Percentiles rank a stretch among this genome's conserved stretches.
These are phyloP conservation scores for Huso huso DNA, from an alignment of 2,797 vertebrate species.

Conservation along the genomic window DNA sequence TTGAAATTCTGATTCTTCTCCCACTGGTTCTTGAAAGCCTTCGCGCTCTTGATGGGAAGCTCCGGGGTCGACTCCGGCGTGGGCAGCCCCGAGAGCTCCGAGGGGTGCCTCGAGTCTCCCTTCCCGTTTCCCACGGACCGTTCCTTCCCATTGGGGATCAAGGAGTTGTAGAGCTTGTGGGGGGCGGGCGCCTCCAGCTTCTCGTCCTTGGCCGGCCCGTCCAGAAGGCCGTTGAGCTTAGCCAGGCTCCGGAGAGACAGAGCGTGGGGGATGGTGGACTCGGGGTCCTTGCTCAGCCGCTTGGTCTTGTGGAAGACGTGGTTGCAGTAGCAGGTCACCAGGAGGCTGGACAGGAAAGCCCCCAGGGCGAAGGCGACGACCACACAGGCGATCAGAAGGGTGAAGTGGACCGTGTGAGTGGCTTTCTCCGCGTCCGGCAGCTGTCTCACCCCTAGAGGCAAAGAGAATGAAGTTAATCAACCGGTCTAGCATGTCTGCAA, in stretches of 20 bases:
- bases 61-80: slow-evolving; percentile 86
- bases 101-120: slow-evolving; percentile 39
- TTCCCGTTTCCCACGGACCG: slow-evolving; percentile 41
- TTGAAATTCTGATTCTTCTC: slow-evolving; percentile 87
- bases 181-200: slow-evolving; percentile 61
- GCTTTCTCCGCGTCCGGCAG: slow-evolving; percentile 62
- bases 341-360: slow-evolving; percentile 78
- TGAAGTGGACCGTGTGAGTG: slow-evolving; percentile 74
- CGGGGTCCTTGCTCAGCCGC: slow-evolving; percentile 67
- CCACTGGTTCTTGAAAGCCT: slow-evolving; percentile 76
- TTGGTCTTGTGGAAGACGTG: slow-evolving; percentile 65
- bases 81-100: slow-evolving; percentile 77
- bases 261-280: slow-evolving; percentile 72
- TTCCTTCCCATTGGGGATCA: slow-evolving; percentile 61
- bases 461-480: background rate
- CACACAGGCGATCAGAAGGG: slow-evolving; percentile 79
- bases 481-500: too few species aligned
- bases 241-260: slow-evolving; percentile 80
- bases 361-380: slow-evolving; percentile 80
- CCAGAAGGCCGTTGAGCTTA: slow-evolving; percentile 74
- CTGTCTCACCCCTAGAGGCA: slow-evolving; percentile 58
- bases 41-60: slow-evolving; percentile 78
- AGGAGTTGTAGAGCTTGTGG: slow-evolving; percentile 70
- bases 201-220: slow-evolving; percentile 64
- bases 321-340: slow-evolving; percentile 85